Conservation (phyloP, 30 jellyfish, hydroid and myxozoan species). For the Rhopilema esculentum region DNA sequence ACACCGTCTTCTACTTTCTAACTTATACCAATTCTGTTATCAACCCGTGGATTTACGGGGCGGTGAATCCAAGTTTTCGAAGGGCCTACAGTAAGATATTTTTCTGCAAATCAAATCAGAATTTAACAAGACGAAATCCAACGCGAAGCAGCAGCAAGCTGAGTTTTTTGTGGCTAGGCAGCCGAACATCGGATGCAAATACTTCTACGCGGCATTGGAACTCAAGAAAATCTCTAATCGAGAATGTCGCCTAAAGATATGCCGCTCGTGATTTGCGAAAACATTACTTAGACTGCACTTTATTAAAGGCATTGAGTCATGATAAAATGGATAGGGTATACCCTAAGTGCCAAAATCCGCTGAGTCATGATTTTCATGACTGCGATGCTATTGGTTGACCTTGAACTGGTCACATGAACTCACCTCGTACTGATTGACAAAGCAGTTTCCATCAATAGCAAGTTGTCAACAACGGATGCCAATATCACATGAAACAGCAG, state of each 20-base stretch:
- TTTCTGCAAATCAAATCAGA: conserved; percentile 9
- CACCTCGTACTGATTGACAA: too few species aligned
- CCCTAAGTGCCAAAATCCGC: too few species aligned
- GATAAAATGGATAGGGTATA: too few species aligned
- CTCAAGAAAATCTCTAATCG: neutral
- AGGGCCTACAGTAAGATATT: conserved; percentile 73
- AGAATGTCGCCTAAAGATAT: neutral
- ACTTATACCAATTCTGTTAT: conserved; percentile 80
- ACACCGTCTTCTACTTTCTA: conserved; percentile 67
- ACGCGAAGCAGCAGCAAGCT: conserved; percentile 36
- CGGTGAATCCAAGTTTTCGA: conserved; percentile 73
- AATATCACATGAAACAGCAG: too few species aligned
- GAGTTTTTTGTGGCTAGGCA: conserved; percentile 8
- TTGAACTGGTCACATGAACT: too few species aligned
- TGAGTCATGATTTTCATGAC: too few species aligned
- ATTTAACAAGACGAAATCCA: neutral
- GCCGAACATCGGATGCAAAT: neutral
- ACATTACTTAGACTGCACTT: too few species aligned
- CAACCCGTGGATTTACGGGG: conserved; percentile 93
- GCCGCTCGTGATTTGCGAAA: too few species aligned
- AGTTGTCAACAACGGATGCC: too few species aligned
- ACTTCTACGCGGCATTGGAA: neutral
- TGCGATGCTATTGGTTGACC: too few species aligned
- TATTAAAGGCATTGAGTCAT: too few species aligned
- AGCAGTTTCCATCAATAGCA: too few species aligned